Evolutionary conservation across 1,140 invertebrate genomes (phyloP), one percentile per base, ranked within the genome.

Genomic region (Phocides pigmalion): DNA sequence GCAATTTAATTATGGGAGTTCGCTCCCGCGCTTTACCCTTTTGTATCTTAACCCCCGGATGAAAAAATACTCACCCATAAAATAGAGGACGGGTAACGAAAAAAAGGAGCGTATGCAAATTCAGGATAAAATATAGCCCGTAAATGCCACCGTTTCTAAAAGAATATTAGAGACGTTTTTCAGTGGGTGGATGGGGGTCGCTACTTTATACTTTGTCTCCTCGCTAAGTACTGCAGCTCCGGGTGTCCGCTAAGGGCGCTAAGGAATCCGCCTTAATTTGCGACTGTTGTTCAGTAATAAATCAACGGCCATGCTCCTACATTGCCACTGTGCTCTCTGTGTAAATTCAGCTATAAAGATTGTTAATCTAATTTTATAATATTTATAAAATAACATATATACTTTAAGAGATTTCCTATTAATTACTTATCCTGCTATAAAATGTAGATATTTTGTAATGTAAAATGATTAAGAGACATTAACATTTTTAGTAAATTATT

Each of bases 101-200:
- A 91, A 83, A 92, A 91, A 92, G 84, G 87, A 91, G 89, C 89
- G 91, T 92, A 92, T 92, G 91, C 91, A 92, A 92, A 92, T 92
- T 92, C 91, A 84, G 89, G 90, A 91, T 92, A 92, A 92, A 92
- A 92, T 92, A 92, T 92, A 92, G 91, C 90, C 91, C 91, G 91
- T 92, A 92, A 92, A 92, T 92, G 91, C 91, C 89, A 92, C 91
- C 89, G 91, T 91, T 91, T 92, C 91, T 91, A 92, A 92, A 92
- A 91, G 91, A 92, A 92, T 92, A 92, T 92, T 92, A 92, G 90
- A 92, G 89, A 91, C 90, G 91, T 92, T 92, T 92, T 92, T 92
- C 90, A 92, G 91, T 90, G 91, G 90, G 91, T 91, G 89, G 91
- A 66, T 81, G 82, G 86, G 83, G 83, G 84, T 74, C 65, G 77